Base-by-base conservation (phyloP, 2,888 invertebrate genomes). In the Anoncus sp. region DNA sequence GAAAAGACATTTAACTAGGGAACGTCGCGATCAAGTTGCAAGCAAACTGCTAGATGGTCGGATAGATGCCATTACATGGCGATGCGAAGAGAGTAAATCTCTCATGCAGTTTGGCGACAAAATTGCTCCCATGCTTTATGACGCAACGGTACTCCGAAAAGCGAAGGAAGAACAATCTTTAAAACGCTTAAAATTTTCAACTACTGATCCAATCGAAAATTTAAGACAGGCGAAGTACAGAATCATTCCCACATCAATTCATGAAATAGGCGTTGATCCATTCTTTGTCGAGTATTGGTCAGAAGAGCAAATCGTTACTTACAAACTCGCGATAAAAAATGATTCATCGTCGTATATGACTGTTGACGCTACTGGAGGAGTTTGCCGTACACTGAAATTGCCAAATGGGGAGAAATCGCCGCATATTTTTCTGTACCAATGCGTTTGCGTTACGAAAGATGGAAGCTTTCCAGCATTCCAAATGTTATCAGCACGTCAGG, bases 371-470 rank as follows among this genome's bases (percentile, higher is more conserved):
- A 81, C 77, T 20, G 75, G 76, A 31, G 14, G 69, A 20, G 53
- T 81, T 18, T n/a, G 53, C 51, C 67, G 74, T 43, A 60, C 22
- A 35, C 22, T 59, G 31, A 31, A 31, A 31, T 31, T 31, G 31
- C 55, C 67, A 1, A 55, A 62, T 10, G 43, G 43, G 5, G 43
- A 43, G n/a, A 74, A 73, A 16, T 66, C 73, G 1, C 55, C 60
- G 5, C 77, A 82, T n/a, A 63, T 83, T n/a, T 83, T 74, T 63
- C 45, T 82, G 9, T 83, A 83, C 22, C 81, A 82, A 27, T 77
- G 80, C 18, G 71, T 82, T 65, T 49, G 72, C 9, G 57, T 75
- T 9, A 63, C 63, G 2, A 0, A 53, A 35, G 59, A 66, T 31
- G 62, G 55, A 2, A 82, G 73, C 62, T 53, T 76, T 3, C 82